Conservation (phyloP, 2,888 invertebrate genomes). For the Caenorhabditis imperialis region DNA sequence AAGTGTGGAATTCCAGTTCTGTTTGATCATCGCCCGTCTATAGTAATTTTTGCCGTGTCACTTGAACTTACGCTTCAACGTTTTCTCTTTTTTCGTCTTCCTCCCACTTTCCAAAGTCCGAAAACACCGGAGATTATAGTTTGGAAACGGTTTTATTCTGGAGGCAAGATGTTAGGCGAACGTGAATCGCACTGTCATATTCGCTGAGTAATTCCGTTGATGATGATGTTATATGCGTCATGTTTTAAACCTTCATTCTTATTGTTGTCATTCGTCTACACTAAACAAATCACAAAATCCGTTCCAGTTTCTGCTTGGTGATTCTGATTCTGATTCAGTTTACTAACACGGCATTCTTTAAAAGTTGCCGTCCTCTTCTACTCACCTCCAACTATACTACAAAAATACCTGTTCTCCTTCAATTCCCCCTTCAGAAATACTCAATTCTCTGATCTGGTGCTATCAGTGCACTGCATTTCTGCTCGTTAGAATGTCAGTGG, state of each 20-base stretch:
- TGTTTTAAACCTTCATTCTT: no score
- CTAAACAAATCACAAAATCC: no score
- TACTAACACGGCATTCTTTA: no score
- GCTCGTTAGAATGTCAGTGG: background rate
- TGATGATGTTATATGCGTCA: no score
- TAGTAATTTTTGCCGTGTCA: constrained; percentile 46
- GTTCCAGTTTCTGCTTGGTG: no score
- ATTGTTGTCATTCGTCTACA: no score
- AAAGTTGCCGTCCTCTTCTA: no score
- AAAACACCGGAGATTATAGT: constrained; percentile 33
- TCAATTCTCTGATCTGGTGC: constrained; percentile 5
- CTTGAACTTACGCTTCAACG: constrained; percentile 51
- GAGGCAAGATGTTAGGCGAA: constrained; percentile 32
- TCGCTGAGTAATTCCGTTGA: constrained; percentile 37
- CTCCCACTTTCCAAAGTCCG: constrained; percentile 29
- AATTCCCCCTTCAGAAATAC: background rate
- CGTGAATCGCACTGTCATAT: constrained; percentile 29
- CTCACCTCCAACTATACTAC: no score
- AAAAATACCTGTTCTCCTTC: background rate
- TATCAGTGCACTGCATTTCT: constrained; percentile 6
- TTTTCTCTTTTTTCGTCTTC: constrained; percentile 10
- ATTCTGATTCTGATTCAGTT: no score
- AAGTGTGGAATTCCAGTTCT: constrained; percentile 50
- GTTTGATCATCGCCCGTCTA: constrained; percentile 45
- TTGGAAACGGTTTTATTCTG: constrained; percentile 5